Percentiles rank a stretch among this genome's conserved stretches.
Conservation (phyloP, 2,113 vertebrate genomes). For the Notothenia coriiceps region DNA sequence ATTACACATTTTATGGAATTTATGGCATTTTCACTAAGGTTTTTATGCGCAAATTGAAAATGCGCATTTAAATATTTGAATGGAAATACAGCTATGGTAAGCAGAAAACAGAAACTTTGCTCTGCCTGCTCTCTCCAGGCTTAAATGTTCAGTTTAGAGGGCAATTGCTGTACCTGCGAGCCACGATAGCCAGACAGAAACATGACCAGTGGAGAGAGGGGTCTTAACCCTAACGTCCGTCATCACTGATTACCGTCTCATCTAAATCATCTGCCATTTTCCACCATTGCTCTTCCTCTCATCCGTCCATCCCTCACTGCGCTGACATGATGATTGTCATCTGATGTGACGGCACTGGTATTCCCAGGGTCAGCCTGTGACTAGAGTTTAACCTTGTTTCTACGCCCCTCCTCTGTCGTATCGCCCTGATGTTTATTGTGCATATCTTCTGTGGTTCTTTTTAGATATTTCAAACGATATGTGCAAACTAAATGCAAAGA, state of each 20-base stretch:
- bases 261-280: slow-evolving; percentile 39
- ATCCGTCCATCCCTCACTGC: slow-evolving; percentile 26
- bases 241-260: slow-evolving; percentile 67
- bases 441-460: too few species aligned
- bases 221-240: slow-evolving; percentile 43
- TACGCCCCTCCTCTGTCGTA: slow-evolving; percentile 44
- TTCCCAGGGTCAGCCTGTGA: slow-evolving; percentile 61
- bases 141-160: slow-evolving; percentile 28
- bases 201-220: slow-evolving; percentile 27
- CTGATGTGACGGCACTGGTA: slow-evolving; percentile 63
- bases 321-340: slow-evolving; percentile 62
- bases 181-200: slow-evolving; percentile 9
- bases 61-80: too few species aligned
- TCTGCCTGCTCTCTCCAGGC: background rate
- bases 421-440: slow-evolving; percentile 2
- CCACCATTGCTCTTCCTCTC: slow-evolving; percentile 38
- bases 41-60: too few species aligned
- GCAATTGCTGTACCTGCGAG: slow-evolving; percentile 17
- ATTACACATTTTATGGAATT: too few species aligned
- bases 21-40: too few species aligned
- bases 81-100: background rate
- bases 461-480: background rate
- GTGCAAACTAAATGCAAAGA: background rate
- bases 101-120: background rate
- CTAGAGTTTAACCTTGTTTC: slow-evolving; percentile 71